Conservation (phyloP, 2,888 invertebrate species). For the Apantesis nais region DNA sequence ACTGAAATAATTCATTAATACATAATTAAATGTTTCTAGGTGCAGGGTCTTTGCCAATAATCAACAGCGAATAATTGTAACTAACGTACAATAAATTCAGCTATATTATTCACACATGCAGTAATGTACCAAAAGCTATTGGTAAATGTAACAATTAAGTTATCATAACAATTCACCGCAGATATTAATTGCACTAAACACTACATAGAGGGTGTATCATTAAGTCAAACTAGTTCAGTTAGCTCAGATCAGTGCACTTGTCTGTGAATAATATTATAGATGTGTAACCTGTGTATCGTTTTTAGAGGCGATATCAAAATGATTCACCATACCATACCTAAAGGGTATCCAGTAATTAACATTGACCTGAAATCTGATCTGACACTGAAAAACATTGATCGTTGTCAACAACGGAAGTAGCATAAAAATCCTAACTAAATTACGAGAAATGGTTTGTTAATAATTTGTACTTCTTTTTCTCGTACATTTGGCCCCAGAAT, state of each 20-base stretch:
- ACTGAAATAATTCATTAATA: background rate
- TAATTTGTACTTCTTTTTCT: constrained; percentile 80
- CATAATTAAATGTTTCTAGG: background rate
- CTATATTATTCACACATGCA: constrained; percentile 48
- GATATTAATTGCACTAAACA: background rate
- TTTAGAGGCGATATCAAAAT: constrained; percentile 29
- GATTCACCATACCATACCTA: constrained; percentile 18
- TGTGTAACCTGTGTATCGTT: constrained; percentile 16
- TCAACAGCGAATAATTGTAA: constrained; percentile 7
- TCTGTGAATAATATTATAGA: background rate
- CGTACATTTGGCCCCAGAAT: constrained; percentile 81
- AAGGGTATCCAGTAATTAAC: background rate
- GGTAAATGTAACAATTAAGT: constrained; percentile 63
- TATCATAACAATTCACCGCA: constrained; percentile 24
- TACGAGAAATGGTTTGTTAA: constrained; percentile 69
- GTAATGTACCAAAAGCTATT: constrained; percentile 44
- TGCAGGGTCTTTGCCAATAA: background rate
- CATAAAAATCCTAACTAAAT: constrained; percentile 72
- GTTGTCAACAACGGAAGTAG: constrained; percentile 55
- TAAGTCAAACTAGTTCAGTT: background rate
- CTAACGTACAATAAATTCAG: constrained; percentile 35
- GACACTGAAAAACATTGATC: constrained; percentile 41
- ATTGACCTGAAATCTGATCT: background rate
- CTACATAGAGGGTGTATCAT: constrained; percentile 7
- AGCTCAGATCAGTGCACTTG: background rate